These are phyloP conservation scores for Thera obeliscata DNA, from an alignment of 2,888 invertebrate genomes.

Conservation along the genomic window DNA sequence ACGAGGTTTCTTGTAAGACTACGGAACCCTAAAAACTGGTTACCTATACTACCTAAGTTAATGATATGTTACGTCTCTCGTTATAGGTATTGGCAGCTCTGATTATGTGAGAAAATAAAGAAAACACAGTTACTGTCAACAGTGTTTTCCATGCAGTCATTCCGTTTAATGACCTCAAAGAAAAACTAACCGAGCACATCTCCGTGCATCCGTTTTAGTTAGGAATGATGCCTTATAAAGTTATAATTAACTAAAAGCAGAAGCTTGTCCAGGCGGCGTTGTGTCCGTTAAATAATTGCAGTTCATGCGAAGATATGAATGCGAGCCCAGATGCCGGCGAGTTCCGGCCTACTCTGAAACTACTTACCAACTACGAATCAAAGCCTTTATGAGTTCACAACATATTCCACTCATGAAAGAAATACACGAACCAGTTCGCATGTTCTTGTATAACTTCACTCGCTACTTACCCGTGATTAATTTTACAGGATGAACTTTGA, in stretches of 20 bases:
- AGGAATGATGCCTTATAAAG: slow-evolving; percentile 32
- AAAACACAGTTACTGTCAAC: background rate
- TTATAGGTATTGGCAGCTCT: too few species aligned
- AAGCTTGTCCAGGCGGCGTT: slow-evolving; percentile 44
- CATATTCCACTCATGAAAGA: slow-evolving; percentile 14
- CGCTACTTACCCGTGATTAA: slow-evolving; percentile 23
- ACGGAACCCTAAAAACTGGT: too few species aligned
- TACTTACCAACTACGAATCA: slow-evolving; percentile 22
- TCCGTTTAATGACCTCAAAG: slow-evolving; percentile 1
- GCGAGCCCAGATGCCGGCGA: slow-evolving; percentile 46
- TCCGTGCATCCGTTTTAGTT: slow-evolving; percentile 34
- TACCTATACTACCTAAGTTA: too few species aligned
- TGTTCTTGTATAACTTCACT: slow-evolving; percentile 22
- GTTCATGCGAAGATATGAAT: slow-evolving; percentile 60
- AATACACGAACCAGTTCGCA: slow-evolving; percentile 17
- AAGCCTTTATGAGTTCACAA: slow-evolving; percentile 20
- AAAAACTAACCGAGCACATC: slow-evolving; percentile 23
- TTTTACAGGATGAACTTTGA: slow-evolving; percentile 30
- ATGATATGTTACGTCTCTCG: too few species aligned
- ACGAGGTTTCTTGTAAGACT: too few species aligned
- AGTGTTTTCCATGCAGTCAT: background rate
- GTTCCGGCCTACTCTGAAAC: slow-evolving; percentile 33
- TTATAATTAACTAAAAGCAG: slow-evolving; percentile 43
- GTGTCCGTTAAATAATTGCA: slow-evolving; percentile 68
- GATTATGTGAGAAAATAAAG: too few species aligned